Evolutionary conservation across 2,797 vertebrate species (phyloP).

Genomic region (Rhincodon typus): DNA sequence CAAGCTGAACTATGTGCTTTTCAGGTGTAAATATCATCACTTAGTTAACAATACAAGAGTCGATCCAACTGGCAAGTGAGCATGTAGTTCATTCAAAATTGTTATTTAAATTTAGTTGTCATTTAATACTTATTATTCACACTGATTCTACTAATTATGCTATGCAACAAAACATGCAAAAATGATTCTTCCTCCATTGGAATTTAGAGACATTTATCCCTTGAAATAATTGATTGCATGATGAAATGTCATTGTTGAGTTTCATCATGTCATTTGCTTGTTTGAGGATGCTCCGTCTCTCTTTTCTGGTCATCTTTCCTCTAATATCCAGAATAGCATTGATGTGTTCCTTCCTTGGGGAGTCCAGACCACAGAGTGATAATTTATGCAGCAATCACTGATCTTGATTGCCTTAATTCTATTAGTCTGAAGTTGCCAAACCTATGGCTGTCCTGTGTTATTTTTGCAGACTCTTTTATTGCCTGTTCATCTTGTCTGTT

Average conservation of each 20-base stretch:
- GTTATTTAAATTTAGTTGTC: not conserved
- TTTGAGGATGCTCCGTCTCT: not conserved
- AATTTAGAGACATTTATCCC: not conserved
- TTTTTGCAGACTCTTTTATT: not conserved
- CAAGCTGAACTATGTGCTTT: not conserved
- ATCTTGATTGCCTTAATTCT: not conserved
- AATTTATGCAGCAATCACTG: not conserved
- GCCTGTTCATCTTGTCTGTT: not conserved
- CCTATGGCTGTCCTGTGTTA: not conserved
- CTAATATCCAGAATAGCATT: not conserved
- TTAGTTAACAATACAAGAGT: not conserved
- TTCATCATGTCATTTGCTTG: not conserved
- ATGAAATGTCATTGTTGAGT: not conserved
- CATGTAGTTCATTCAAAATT: not conserved
- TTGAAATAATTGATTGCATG: constrained; percentile 4
- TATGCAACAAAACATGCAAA: not conserved
- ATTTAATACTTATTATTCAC: not conserved
- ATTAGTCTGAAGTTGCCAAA: not conserved
- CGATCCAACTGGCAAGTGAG: not conserved
- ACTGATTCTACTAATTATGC: not conserved
- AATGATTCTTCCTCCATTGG: not conserved
- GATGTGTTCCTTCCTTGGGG: constrained; percentile 13
- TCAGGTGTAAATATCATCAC: not conserved
- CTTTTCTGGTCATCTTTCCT: not conserved
- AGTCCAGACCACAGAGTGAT: no score